Percentiles rank a stretch among this genome's conserved stretches.
Evolutionary conservation across 2,888 invertebrate species (phyloP).

Genomic region (Yponomeuta evonymella): DNA sequence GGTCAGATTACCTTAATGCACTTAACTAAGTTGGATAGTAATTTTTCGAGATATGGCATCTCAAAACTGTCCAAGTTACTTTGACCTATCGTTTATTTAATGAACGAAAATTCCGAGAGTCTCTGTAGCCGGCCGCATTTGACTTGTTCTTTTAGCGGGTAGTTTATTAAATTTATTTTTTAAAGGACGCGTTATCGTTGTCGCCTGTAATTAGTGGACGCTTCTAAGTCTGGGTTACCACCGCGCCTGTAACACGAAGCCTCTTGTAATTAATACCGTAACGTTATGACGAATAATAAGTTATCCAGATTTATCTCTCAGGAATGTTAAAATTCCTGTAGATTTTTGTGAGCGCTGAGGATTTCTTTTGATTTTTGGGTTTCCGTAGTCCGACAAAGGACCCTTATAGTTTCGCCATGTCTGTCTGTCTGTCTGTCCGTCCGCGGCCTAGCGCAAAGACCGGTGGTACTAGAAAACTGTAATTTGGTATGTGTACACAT

Average conservation of each 20-base stretch:
- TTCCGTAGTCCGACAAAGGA: too few relatives aligned
- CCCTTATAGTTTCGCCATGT: too few relatives aligned
- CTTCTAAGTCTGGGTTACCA: conserved; percentile 30
- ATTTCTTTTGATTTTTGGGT: background rate
- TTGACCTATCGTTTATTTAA: background rate
- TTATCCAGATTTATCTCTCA: background rate
- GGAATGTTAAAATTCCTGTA: background rate
- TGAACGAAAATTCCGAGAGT: background rate
- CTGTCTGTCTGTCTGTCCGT: too few relatives aligned
- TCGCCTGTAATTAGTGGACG: conserved; percentile 38
- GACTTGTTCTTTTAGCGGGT: background rate
- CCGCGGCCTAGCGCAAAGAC: too few relatives aligned
- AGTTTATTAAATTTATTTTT: background rate
- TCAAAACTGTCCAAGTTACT: background rate
- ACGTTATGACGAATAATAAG: conserved; percentile 10
- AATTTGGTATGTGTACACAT: too few relatives aligned
- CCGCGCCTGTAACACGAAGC: conserved; percentile 31
- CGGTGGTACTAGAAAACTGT: too few relatives aligned
- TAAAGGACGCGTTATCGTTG: background rate
- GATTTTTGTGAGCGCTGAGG: background rate
- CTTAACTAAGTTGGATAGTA: background rate
- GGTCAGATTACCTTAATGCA: background rate
- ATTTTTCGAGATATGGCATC: conserved; percentile 2
- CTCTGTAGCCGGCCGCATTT: background rate
- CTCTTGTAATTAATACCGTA: conserved; percentile 5